A percentile compares a stretch with the other conserved stretches of the same genome.
Evolutionary conservation across 2,113 vertebrate genomes (phyloP).

Genomic region (Platichthys flesus): DNA sequence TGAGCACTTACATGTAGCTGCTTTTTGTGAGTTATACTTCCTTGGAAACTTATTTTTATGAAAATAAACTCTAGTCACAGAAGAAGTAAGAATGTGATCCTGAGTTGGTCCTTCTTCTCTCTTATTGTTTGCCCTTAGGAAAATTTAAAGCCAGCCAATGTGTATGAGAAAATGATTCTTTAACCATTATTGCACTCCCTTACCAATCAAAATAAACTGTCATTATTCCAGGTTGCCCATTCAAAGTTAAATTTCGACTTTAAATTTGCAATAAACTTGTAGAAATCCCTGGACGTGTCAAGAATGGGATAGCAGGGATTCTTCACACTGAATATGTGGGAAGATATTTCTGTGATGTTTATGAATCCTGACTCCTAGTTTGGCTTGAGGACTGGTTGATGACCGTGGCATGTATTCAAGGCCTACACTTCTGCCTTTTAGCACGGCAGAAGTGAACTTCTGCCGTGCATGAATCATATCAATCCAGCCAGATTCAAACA

Average conservation of each 20-base stretch:
- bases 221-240: background rate
- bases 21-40: constrained; percentile 11
- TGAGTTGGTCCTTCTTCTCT: constrained; percentile 15
- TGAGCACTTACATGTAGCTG: background rate
- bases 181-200: background rate
- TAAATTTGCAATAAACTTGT: background rate
- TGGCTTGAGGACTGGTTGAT: constrained; percentile 44
- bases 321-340: constrained; percentile 52
- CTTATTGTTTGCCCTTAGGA: constrained; percentile 6
- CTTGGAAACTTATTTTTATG: constrained; percentile 7
- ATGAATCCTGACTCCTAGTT: constrained; percentile 65
- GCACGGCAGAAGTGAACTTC: constrained; percentile 59
- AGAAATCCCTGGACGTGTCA: background rate
- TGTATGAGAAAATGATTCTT: background rate
- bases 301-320: constrained; percentile 18
- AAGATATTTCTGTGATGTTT: constrained; percentile 65
- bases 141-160: background rate
- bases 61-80: constrained; percentile 15
- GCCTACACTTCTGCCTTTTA: too few relatives aligned
- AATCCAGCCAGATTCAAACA: constrained; percentile 64
- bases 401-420: constrained; percentile 55
- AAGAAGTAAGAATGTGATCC: constrained; percentile 4
- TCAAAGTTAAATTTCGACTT: background rate
- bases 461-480: constrained; percentile 62
- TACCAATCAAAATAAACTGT: background rate